Evolutionary conservation across 2,888 invertebrate genomes (phyloP).

Genomic region (Aporophyla lueneburgensis): DNA sequence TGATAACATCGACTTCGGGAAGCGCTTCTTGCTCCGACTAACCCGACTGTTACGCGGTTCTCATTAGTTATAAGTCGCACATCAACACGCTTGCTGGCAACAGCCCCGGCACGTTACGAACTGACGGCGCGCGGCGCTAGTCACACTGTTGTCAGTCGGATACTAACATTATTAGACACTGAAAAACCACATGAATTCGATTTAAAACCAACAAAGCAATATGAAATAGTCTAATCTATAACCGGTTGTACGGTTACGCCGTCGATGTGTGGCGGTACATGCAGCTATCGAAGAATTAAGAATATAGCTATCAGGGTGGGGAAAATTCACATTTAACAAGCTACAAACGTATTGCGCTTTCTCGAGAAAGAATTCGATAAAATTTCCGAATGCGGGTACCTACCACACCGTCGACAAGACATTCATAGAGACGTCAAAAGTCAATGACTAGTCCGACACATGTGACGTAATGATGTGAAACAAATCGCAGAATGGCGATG

Average conservation of each 20-base stretch:
- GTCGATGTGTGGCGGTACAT: conserved; percentile 23
- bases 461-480: conserved; percentile 57
- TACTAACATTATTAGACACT: conserved; percentile 15
- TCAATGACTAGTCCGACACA: conserved; percentile 35
- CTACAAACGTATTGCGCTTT: conserved; percentile 12
- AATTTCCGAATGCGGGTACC: conserved; percentile 17
- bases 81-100: conserved; percentile 10
- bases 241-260: conserved; percentile 53
- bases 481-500: conserved; percentile 7
- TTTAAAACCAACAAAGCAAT: conserved; percentile 18
- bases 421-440: conserved; percentile 3
- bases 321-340: conserved; percentile 25
- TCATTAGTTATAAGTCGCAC: conserved; percentile 49
- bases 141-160: conserved; percentile 34
- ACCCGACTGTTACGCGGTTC: conserved; percentile 53
- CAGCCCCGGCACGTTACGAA: conserved; percentile 16
- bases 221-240: conserved; percentile 35
- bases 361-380: conserved; percentile 11
- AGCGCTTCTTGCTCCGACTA: conserved; percentile 63
- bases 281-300: conserved; percentile 26
- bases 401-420: background rate
- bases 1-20: conserved; percentile 70
- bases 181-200: conserved; percentile 6
- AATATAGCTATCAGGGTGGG: background rate
- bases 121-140: conserved; percentile 58